Base-by-base conservation (phyloP, 2,888 invertebrate genomes). In the Seira sanloemensis region DNA sequence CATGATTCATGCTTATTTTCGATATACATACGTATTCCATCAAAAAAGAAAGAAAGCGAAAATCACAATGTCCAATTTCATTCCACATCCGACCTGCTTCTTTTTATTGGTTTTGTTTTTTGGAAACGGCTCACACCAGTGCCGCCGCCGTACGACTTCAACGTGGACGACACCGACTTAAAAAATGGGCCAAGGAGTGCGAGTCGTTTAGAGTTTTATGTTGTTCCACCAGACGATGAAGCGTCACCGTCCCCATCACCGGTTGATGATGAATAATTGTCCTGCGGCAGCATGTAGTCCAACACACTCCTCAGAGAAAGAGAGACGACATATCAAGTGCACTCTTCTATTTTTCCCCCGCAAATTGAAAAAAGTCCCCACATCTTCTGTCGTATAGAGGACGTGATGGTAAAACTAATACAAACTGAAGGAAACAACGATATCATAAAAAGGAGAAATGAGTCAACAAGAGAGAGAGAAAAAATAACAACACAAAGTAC, bases 221-320 rank as follows among this genome's bases (percentile, higher is more conserved):
- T 83, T 68, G 68, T 78, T 73, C 78, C 78, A 37, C 78, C 83
- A 50, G 78, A 77, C 67, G 77, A 77, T 21, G 25, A 23, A 18
- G 46, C 71, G 16, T 54, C 78, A 78, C 82, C 82, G 18, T 71
- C 82, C 65, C n/a, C 77, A 7, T 76, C 82, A 54, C 83, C 83
- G 21, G 50, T 69, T 19, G 65, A 71, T 27, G 83, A 83, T 78
- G 83, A 83, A 66, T 82, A 82, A 82, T 82, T 78, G 58, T 66
- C 24, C 73, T 68, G 67, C 62, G 73, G 78, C 83, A 83, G 72
- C 58, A 58, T 58, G 58, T 58, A 58, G 58, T 37, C 37, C 37
- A 12, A 58, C 5, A 18, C 5, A 58, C 7, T n/a, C n/a, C n/a
- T n/a, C n/a, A n/a, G n/a, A 58, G 73, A 71, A n/a, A 23, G 50